Conservation (phyloP, 2,113 vertebrate species). For the Cyphomyrus discorhynchus region DNA sequence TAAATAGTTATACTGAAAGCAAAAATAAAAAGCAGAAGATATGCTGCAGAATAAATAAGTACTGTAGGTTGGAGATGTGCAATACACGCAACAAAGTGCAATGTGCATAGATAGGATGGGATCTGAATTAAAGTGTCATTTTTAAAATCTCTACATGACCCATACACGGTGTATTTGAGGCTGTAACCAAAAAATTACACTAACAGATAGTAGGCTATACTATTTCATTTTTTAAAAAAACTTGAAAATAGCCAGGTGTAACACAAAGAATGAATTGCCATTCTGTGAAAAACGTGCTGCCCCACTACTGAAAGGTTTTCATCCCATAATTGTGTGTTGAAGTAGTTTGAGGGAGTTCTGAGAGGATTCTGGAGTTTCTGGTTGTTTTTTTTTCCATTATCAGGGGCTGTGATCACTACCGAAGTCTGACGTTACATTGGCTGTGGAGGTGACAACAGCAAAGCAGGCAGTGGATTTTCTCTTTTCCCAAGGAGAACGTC, state of each 20-base stretch:
- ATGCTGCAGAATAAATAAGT: not conserved
- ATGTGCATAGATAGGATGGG: not conserved
- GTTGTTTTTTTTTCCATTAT: not conserved
- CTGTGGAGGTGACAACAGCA: not conserved
- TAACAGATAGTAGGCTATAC: not conserved
- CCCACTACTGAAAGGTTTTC: not conserved
- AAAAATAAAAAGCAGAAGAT: not conserved
- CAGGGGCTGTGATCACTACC: not conserved
- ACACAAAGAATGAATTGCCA: not conserved
- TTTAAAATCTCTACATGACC: not conserved
- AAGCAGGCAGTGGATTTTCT: not conserved
- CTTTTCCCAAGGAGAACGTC: not conserved
- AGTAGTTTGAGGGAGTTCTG: not conserved
- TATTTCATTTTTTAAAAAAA: not conserved
- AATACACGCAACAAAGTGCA: not conserved
- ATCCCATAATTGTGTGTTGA: not conserved
- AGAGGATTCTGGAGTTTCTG: not conserved
- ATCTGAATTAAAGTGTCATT: not conserved
- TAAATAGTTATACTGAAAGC: not conserved
- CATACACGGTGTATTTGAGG: not conserved
- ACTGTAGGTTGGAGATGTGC: not conserved
- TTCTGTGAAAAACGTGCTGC: not conserved
- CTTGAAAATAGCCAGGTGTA: not conserved
- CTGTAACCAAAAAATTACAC: not conserved
- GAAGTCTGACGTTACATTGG: not conserved